phyloP scores from a whole-genome alignment of 2,888 invertebrate species.

The Koerneria pararmatus region DNA sequence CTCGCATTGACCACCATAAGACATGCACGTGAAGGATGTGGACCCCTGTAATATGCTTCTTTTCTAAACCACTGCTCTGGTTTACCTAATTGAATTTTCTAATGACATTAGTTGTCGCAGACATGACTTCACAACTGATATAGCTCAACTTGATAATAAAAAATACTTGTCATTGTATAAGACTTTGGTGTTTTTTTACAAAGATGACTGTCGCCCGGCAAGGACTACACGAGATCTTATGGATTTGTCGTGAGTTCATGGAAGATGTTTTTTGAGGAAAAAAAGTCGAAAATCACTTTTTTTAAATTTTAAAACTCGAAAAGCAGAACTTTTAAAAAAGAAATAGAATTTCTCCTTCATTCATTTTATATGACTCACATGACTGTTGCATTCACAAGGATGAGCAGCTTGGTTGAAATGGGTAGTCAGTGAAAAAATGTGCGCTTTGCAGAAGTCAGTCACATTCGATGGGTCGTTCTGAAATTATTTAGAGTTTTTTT shows the following conservation, averaged over 20 bases:
- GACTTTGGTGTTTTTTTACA: constrained; percentile 78
- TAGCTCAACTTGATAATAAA: too few species aligned
- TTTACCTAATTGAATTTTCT: too few species aligned
- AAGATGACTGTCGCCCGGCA: constrained; percentile 73
- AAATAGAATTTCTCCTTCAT: too few species aligned
- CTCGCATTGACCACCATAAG: constrained; percentile 91
- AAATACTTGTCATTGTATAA: too few species aligned
- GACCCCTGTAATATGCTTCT: constrained; percentile 66
- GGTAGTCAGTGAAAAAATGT: constrained; percentile 86
- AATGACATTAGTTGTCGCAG: too few species aligned
- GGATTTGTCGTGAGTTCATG: constrained; percentile 56
- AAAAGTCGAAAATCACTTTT: too few species aligned
- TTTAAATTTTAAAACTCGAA: too few species aligned
- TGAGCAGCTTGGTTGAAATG: constrained; percentile 90
- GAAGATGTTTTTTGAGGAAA: too few species aligned
- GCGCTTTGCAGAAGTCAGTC: constrained; percentile 75
- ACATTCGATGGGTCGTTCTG: constrained; percentile 28
- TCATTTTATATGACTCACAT: too few species aligned
- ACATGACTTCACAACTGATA: too few species aligned
- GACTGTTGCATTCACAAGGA: constrained; percentile 80
- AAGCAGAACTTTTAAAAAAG: too few species aligned
- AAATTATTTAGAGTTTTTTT: too few species aligned
- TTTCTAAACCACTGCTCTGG: background rate
- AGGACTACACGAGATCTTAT: constrained; percentile 70
- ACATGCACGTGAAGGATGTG: constrained; percentile 79